Percentiles rank a stretch among this genome's conserved stretches.
These are phyloP conservation scores for Eupithecia insigniata DNA, from an alignment of 2,888 invertebrate species.

Conservation along the genomic window DNA sequence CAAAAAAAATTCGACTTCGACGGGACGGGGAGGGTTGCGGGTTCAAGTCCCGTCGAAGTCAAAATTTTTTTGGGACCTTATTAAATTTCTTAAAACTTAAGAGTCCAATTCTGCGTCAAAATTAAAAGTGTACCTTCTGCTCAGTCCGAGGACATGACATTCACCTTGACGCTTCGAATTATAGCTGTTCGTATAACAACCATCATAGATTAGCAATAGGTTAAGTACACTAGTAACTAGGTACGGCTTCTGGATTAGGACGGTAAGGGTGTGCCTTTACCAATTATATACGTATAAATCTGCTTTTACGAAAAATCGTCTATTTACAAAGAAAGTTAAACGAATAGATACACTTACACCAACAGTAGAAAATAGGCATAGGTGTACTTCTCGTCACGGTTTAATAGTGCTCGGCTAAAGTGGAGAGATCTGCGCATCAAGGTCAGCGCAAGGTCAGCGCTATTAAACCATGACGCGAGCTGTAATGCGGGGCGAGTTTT, in stretches of 20 bases:
- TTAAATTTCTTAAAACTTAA: too few relatives aligned
- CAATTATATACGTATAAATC: background rate
- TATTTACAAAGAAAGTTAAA: background rate
- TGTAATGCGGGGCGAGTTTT: too few relatives aligned
- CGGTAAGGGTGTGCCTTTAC: slow-evolving; percentile 5
- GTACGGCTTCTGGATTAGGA: slow-evolving; percentile 29
- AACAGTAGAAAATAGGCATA: background rate
- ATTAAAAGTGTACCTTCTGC: background rate
- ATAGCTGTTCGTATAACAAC: background rate
- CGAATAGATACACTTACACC: too few relatives aligned
- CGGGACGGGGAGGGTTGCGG: too few relatives aligned
- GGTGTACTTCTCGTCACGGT: too few relatives aligned
- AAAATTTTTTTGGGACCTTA: too few relatives aligned
- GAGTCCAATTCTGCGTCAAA: background rate
- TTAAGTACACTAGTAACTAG: background rate
- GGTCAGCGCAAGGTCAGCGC: too few relatives aligned
- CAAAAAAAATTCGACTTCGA: too few relatives aligned
- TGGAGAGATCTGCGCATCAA: too few relatives aligned
- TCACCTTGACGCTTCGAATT: slow-evolving; percentile 28
- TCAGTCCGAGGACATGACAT: slow-evolving; percentile 12
- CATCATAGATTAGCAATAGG: slow-evolving; percentile 19
- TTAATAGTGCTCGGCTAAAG: too few relatives aligned
- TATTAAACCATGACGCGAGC: too few relatives aligned
- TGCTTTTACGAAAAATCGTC: background rate
- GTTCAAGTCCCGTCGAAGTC: too few relatives aligned